Evolutionary conservation across 2,113 vertebrate species (phyloP).

Genomic region (Drymodes brunneopygia): DNA sequence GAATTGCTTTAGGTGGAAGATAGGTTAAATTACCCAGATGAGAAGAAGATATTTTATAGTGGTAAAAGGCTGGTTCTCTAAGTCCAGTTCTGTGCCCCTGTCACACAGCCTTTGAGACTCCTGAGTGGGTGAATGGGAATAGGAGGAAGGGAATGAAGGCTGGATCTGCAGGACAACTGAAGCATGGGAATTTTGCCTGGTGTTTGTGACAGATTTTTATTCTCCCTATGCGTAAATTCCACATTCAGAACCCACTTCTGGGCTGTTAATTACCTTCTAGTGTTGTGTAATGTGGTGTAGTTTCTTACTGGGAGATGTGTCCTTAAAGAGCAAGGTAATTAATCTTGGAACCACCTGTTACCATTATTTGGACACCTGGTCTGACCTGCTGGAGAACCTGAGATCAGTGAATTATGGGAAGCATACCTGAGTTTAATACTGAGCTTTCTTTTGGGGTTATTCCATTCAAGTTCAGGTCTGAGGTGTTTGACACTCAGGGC

Average conservation of each 20-base stretch:
- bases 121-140: neutral
- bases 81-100: neutral
- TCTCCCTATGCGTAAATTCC: neutral
- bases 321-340: neutral
- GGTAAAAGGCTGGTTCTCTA: neutral
- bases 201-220: neutral
- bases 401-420: neutral
- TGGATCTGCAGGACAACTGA: neutral
- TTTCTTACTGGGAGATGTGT: neutral
- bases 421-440: neutral
- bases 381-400: neutral
- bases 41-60: neutral
- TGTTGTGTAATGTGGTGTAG: neutral
- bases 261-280: neutral
- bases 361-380: neutral
- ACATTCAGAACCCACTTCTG: neutral
- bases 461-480: neutral
- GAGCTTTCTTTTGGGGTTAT: neutral
- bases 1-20: neutral
- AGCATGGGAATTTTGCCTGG: neutral
- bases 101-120: neutral
- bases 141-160: neutral
- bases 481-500: neutral
- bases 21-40: neutral
- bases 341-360: neutral